Evolutionary conservation across 2,888 invertebrate genomes (phyloP).

Genomic region (Sepioteuthis lessoniana): DNA sequence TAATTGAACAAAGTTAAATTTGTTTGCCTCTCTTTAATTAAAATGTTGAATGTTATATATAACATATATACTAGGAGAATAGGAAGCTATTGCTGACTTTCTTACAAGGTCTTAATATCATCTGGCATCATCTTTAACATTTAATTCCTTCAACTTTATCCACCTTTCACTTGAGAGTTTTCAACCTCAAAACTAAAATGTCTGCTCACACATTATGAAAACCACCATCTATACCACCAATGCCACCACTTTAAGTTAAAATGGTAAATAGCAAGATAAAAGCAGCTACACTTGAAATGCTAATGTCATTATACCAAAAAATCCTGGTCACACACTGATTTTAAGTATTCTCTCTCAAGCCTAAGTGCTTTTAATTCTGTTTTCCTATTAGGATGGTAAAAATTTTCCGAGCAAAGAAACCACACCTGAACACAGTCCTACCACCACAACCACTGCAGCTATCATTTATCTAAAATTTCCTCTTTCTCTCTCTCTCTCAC

Average conservation of each 20-base stretch:
- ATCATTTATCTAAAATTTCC: no score
- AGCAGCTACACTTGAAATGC: neutral
- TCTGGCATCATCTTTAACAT: neutral
- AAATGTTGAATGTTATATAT: neutral
- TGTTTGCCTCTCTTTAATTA: no score
- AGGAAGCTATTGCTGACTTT: neutral
- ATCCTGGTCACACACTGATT: neutral
- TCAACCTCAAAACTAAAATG: neutral
- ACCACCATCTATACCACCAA: neutral
- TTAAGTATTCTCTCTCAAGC: neutral
- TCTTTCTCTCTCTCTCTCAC: no score
- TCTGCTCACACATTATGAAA: neutral
- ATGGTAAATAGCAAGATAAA: constrained; percentile 33
- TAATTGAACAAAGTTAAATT: no score
- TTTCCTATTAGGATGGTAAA: no score
- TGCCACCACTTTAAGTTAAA: neutral
- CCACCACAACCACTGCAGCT: no score
- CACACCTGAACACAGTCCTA: no score
- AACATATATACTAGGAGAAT: neutral
- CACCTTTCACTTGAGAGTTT: neutral
- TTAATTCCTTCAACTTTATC: neutral
- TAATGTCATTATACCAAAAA: constrained; percentile 15
- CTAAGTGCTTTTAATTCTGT: no score
- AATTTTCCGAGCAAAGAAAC: no score
- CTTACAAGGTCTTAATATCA: neutral